Evolutionary conservation across 2,888 invertebrate genomes (phyloP), one percentile per base, ranked within the genome.

Genomic region (Amphipoea lucens): DNA sequence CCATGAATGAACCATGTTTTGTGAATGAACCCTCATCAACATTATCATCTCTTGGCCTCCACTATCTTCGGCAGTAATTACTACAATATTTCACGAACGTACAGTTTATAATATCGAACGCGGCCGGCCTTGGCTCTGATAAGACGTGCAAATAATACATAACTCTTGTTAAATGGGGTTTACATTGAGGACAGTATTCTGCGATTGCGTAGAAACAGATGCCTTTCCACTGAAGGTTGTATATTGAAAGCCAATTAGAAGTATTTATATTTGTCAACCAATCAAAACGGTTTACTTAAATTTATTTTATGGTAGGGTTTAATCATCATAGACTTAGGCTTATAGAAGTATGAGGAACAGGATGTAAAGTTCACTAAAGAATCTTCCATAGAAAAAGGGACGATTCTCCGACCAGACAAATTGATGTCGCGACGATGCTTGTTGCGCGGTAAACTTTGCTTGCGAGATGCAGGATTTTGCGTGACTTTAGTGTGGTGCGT

Each of bases 101-200:
- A 14, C 1, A 20, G 14, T 76, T 68, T 63, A 57, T 63, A 82
- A 67, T 69, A 74, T 72, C 66, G 65, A 68, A 42, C 70, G 40
- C 29, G 23, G 45, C 14, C 75, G 71, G 23, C 88, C 88, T 88
- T 85, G 82, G 67, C 11, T 51, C 20, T 71, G 82, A 85, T 81
- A 87, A 78, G 73, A 76, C 70, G 57, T 23, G 79, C 63, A 76
- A 81, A 87, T 68, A 76, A 54, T 78, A 71, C 67, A 69, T 86
- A 79, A 83, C 36, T 71, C 67, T 40, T 74, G 54, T 76, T 72
- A 76, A 72, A 45, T 66, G 54, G 48, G 54, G 20, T 76, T 48
- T 74, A 66, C 62, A 79, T 72, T 76, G 72, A 51, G 42, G 45
- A 36, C 40, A 42, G 12, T 20, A 12, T 29, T 51, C 36, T 29